Evolutionary conservation across 2,888 invertebrate species (phyloP), one percentile per base, ranked within the genome.

Genomic region (Bimastos eiseni): DNA sequence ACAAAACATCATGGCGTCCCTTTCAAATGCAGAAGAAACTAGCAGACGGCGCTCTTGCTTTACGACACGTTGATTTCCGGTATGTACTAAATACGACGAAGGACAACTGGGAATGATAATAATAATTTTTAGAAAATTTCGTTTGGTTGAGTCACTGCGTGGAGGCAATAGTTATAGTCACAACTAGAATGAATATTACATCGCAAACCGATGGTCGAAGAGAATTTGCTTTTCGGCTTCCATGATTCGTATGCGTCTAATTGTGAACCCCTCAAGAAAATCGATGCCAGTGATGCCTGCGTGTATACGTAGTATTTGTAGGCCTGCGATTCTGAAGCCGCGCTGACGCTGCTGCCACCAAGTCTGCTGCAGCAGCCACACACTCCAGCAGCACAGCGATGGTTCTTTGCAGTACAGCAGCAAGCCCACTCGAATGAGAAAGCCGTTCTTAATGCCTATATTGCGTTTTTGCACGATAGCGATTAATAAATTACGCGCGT

Each of bases 191-290:
- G 70, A 70, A 70, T 70, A 70, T n/a, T 70, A 70, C 30, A 70
- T 70, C 70, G 70, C 70, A 70, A 70, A 30, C 70, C 70, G 70
- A 70, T 70, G 70, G 70, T n/a, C 70, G n/a, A 70, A 70, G 30
- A 70, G 70, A 70, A 70, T 70, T 70, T 70, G 70, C 70, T 70
- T 70, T n/a, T 70, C 70, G n/a, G 86, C 86, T 86, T 86, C 86
- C 86, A 86, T 86, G 86, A 36, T 86, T 86, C 86, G 86, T 86
- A 86, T 37, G 86, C 86, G 86, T 37, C 86, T 86, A 86, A 86
- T 86, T 86, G 86, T 37, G 37, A 86, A 37, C 86, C 86, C 84
- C 37, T 86, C 86, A 86, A 86, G 86, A 86, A 86, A 86, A 86
- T 86, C 86, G 86, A 86, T 86, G 86, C 86, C 34, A 86, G 86